Evolutionary conservation across 1,140 invertebrate species (phyloP).

Genomic region (Drosophila tani): DNA sequence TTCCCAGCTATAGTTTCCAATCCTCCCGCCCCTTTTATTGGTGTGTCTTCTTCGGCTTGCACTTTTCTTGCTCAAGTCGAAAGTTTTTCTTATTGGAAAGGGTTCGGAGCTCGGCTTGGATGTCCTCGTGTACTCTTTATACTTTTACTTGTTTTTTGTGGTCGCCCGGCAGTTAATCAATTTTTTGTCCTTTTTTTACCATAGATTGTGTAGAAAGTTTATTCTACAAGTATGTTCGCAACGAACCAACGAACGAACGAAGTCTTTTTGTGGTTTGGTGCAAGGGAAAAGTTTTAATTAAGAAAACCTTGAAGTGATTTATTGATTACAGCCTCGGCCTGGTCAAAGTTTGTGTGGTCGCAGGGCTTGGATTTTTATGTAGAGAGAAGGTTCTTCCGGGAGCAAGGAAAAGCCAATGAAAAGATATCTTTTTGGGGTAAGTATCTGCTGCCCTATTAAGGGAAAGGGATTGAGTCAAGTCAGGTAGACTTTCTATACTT

Average conservation of each 20-base stretch:
- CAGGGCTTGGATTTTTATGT: constrained; percentile 1
- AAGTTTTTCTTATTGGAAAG: constrained; percentile 72
- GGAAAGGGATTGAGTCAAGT: background rate
- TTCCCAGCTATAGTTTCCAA: constrained; percentile 33
- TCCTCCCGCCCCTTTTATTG: constrained; percentile 9
- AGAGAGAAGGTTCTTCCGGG: background rate
- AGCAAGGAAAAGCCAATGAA: constrained; percentile 10
- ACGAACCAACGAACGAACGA: constrained; percentile 1
- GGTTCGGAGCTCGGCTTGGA: constrained; percentile 56
- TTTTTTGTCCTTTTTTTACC: constrained; percentile 63
- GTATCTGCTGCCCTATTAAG: background rate
- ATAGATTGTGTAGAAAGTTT: constrained; percentile 52
- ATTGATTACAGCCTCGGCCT: constrained; percentile 72
- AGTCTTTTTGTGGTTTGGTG: constrained; percentile 67
- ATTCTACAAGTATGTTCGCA: constrained; percentile 38
- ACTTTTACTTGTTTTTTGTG: constrained; percentile 54
- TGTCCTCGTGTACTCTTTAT: constrained; percentile 11
- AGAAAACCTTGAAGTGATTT: constrained; percentile 85
- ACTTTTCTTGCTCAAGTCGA: constrained; percentile 76
- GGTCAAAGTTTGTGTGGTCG: constrained; percentile 56
- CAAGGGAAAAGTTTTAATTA: constrained; percentile 83
- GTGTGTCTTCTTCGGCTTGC: constrained; percentile 41
- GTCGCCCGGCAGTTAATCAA: constrained; percentile 77
- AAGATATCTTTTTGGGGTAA: background rate
- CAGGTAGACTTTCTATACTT: too few species aligned